phyloP scores from a whole-genome alignment of 2,113 vertebrate species.

The Myiagra hebetior region DNA sequence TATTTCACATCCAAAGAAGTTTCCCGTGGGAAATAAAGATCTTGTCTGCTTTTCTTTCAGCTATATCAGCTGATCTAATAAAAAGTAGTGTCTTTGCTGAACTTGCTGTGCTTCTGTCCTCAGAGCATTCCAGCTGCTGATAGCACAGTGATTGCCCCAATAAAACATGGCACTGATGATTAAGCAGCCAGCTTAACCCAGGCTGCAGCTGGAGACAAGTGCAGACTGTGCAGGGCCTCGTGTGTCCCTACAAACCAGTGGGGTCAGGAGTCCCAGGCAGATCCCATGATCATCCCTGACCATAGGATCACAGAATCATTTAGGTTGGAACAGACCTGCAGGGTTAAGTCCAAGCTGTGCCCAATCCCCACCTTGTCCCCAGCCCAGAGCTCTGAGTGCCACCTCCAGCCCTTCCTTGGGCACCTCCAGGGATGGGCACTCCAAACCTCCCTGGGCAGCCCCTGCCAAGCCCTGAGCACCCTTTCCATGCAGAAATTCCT shows the following conservation, averaged over 20 bases:
- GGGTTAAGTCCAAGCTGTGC: not conserved
- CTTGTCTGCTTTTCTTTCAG: conserved; percentile 7
- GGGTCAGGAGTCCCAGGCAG: not conserved
- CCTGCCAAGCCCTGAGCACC: rapidly evolving
- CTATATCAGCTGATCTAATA: conserved; percentile 2
- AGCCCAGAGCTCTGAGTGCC: not conserved
- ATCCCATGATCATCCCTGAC: not conserved
- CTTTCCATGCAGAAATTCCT: not conserved
- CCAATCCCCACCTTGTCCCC: rapidly evolving
- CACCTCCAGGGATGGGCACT: not conserved
- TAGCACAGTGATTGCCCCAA: not conserved
- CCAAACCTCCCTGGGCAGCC: not conserved
- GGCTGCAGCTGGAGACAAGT: not conserved
- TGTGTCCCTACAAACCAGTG: not conserved
- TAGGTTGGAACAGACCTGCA: not conserved
- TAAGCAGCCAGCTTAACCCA: not conserved
- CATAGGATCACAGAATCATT: not conserved
- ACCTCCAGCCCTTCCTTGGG: rapidly evolving
- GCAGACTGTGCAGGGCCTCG: not conserved
- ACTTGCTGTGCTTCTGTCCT: not conserved
- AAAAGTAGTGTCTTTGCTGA: not conserved
- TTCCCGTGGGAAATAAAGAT: not conserved
- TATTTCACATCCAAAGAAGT: not conserved
- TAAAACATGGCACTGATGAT: not conserved
- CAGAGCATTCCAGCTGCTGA: not conserved